Evolutionary conservation across 2,113 vertebrate genomes (phyloP).

Genomic region (cattle (Bos taurus)): ARS-UCD2.0 NC_037340.1:9822001-9822500

Average conservation of each 20-base stretch:
- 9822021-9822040: neutral
- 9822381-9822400: neutral
- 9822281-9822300: neutral
- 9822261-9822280: neutral
- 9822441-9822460: neutral
- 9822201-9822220: neutral
- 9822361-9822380: neutral
- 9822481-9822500: neutral
- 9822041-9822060: neutral
- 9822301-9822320: neutral
- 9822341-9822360: neutral
- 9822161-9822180: neutral
- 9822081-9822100: neutral
- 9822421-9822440: neutral
- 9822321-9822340: neutral
- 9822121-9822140: neutral
- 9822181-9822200: neutral
- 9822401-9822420: neutral
- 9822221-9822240: neutral
- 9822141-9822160: neutral
- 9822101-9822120: neutral
- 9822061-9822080: neutral
- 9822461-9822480: neutral
- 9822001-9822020: neutral
- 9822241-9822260: neutral